Conservation (phyloP, 2,797 vertebrate genomes). For the Scolopax bukidnonensis region DNA sequence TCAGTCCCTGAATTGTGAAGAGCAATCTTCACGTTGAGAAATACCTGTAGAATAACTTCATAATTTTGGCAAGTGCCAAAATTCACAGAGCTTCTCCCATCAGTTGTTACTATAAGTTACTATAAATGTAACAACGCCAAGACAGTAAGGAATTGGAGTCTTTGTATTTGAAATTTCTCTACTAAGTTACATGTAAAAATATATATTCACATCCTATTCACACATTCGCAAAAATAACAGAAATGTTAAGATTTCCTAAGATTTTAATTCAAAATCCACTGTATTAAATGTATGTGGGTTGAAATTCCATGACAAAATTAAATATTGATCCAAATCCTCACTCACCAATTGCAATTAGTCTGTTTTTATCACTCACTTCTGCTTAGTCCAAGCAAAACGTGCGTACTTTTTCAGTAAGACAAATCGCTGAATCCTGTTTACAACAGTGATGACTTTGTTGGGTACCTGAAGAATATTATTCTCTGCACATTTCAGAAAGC, state of each 20-base stretch:
- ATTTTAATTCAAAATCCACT: background rate
- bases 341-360: background rate
- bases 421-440: background rate
- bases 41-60: background rate
- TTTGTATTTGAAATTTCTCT: background rate
- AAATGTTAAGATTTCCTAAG: background rate
- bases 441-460: background rate
- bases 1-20: background rate
- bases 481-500: background rate
- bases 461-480: background rate
- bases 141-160: background rate
- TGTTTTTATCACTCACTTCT: background rate
- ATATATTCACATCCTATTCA: background rate
- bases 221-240: background rate
- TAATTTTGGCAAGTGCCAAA: background rate
- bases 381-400: background rate
- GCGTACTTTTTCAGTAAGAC: background rate
- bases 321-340: background rate
- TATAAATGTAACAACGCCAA: background rate
- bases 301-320: background rate
- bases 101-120: background rate
- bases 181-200: background rate
- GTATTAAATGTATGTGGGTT: background rate
- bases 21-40: background rate
- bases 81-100: background rate